Evolutionary conservation across 2,888 invertebrate species (phyloP), one percentile per base, ranked within the genome.

Genomic region (Agrotis exclamationis): DNA sequence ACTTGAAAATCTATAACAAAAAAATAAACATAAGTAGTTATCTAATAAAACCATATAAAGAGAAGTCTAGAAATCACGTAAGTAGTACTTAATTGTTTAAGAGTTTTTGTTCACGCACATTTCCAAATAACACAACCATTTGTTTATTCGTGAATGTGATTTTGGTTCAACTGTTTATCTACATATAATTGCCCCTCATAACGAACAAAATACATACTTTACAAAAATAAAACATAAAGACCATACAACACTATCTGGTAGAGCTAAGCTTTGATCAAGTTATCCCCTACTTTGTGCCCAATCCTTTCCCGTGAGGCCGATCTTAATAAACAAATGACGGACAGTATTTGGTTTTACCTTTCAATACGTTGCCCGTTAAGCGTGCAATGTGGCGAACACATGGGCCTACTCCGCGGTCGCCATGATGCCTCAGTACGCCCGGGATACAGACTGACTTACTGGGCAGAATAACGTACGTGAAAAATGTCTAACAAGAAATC

Each of bases 301-400:
- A 84, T 83, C 85, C 80, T 81, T 84, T 84, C 78, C 74, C 74
- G 80, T 76, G 82, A 74, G 77, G 78, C 85, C 70, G 77, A 75
- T 83, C 79, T 79, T 75, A 80, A 77, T 82, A 85, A 80, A 85
- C 88, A 87, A 86, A 78, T 76, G 86, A 86, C 80, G 82, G 85
- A 74, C 85, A 87, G 84, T 90, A 88, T 89, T 87, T 89, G 83
- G 87, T 86, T 87, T 86, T 86, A 90, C 88, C 90, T 90, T 89
- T 88, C 89, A 90, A 89, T 89, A 86, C 84, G 87, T 86, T 80
- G 83, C 80, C 87, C 82, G 87, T 89, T 85, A 86, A 82, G 86
- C 86, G 79, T 91, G 87, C 93, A 94, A 94, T 94, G 90, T 94
- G 94, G 93, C 82, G 79, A 87, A 86, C 94, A 94, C 92, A 93